Evolutionary conservation across 2,797 vertebrate species (phyloP).

Genomic region (Neosalanx taihuensis): DNA sequence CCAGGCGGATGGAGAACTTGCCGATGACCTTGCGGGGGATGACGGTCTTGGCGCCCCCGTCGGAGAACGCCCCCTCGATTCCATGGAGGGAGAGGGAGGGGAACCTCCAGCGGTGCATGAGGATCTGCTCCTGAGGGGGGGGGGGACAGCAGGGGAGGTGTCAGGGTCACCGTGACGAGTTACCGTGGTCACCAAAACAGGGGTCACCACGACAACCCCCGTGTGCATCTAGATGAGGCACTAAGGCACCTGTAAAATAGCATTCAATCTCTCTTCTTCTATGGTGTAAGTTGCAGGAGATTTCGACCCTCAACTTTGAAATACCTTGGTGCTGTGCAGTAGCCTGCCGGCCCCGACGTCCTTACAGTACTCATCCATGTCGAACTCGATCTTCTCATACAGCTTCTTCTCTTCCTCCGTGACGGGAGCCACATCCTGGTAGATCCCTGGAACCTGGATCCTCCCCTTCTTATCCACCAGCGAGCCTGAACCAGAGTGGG

Average conservation of each 20-base stretch:
- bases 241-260: too few relatives aligned
- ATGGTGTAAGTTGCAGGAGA: too few relatives aligned
- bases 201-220: too few relatives aligned
- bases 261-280: too few relatives aligned
- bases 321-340: conserved; percentile 83
- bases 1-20: conserved; percentile 95
- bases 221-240: too few relatives aligned
- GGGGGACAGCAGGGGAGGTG: conserved; percentile 6
- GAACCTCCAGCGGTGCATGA: conserved; percentile 96
- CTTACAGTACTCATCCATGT: conserved; percentile 83
- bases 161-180: not conserved
- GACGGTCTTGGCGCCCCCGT: conserved; percentile 88
- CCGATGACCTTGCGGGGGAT: conserved; percentile 94
- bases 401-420: conserved; percentile 80
- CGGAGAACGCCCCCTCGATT: conserved; percentile 94
- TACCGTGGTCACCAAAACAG: not conserved
- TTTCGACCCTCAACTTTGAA: not conserved
- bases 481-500: conserved; percentile 64
- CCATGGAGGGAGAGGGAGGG: conserved; percentile 95
- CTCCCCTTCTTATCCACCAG: conserved; percentile 83
- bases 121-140: conserved; percentile 76
- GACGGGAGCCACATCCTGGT: conserved; percentile 78
- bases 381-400: conserved; percentile 92
- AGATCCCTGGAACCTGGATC: conserved; percentile 84
- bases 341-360: conserved; percentile 80